Conservation (phyloP, 2,888 invertebrate genomes). For the Volucella bombylans region DNA sequence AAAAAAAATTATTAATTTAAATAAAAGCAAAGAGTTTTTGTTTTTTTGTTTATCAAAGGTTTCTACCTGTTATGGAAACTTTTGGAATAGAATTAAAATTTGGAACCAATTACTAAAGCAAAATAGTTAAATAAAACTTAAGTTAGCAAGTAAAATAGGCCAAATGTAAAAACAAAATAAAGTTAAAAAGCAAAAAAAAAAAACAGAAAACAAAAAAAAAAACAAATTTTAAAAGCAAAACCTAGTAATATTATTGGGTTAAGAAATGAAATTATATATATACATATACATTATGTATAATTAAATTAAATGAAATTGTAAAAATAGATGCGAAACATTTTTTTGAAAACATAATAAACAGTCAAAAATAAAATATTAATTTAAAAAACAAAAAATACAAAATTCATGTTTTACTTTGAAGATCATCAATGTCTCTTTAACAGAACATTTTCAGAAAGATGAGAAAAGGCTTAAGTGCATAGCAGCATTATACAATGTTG, state of each 20-base stretch:
- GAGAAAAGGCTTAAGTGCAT: no score
- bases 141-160: conserved; percentile 73
- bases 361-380: conserved; percentile 67
- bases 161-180: conserved; percentile 64
- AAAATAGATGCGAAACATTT: conserved; percentile 68
- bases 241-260: conserved; percentile 70
- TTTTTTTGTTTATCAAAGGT: conserved; percentile 48
- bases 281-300: conserved; percentile 54
- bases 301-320: conserved; percentile 66
- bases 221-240: conserved; percentile 70
- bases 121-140: conserved; percentile 65
- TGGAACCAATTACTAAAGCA: conserved; percentile 73
- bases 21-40: conserved; percentile 10
- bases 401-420: conserved; percentile 29
- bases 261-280: conserved; percentile 69
- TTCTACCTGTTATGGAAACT: conserved; percentile 65
- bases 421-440: no score
- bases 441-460: no score
- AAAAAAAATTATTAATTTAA: conserved; percentile 10
- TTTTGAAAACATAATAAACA: conserved; percentile 72
- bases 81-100: conserved; percentile 63
- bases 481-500: no score
- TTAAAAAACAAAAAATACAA: conserved; percentile 13
- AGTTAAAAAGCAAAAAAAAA: conserved; percentile 13
- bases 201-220: conserved; percentile 16